Evolutionary conservation across 2,888 invertebrate species (phyloP), one percentile per base, ranked within the genome.

Genomic region (Pachymerium ferrugineum): DNA sequence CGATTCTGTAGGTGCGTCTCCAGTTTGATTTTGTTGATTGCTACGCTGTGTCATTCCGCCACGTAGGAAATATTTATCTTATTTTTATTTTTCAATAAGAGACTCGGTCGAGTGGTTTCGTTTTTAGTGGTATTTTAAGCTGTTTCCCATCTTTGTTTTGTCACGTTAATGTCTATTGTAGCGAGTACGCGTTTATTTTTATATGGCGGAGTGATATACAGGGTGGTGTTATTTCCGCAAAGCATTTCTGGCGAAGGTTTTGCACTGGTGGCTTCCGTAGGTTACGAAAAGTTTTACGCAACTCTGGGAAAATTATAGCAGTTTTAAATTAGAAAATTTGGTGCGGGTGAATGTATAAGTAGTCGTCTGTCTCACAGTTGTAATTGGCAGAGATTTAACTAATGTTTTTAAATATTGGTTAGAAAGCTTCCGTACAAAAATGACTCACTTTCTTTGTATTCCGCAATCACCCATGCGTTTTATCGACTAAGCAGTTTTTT

Each of bases 1-100:
- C 54, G 54, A 54, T 28, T 25, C 54, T 54, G 54, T 54, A 54
- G 54, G 54, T 54, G 54, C 54, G 54, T 54, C 54, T 54, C 54
- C 54, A 54, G 54, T 54, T 54, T 54, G 54, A 54, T 54, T 54
- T 8, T 14, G 54, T 54, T 28, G 22, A 25, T 54, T 54, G n/a
- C 14, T 54, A 54, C 54, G 10, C 25, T 54, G 54, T 54, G 22
- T 25, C 54, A 22, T 1, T 54, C 54, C 54, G 54, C 54, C 12
- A 22, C 4, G n/a, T 8, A 12, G 1, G 4, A 54, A 54, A 6
- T 54, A 54, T 22, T 25, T 54, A 25, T 2, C 1, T 25, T 1
- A 3, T 3, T 1, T 22, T 47, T 25, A 14, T 25, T 54, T 54
- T 54, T n/a, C n/a, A n/a, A n/a, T n/a, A n/a, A n/a, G n/a, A n/a